Conservation (phyloP, 2,113 vertebrate species). For the Petaurus breviceps region DNA sequence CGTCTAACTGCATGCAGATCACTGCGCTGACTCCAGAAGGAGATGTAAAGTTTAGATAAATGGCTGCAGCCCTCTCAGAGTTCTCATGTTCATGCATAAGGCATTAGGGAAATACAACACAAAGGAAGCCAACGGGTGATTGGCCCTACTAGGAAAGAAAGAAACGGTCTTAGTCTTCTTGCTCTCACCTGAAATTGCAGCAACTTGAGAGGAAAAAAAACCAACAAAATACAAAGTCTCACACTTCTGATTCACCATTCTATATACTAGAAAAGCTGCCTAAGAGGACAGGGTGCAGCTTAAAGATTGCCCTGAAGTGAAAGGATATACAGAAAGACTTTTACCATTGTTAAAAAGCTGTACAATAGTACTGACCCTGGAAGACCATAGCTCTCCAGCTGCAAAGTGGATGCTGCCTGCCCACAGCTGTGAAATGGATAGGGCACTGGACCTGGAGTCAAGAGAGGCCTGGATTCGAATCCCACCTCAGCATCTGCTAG, state of each 20-base stretch:
- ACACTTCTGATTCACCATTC: neutral
- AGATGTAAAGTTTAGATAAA: neutral
- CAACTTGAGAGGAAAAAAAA: neutral
- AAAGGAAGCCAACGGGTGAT: neutral
- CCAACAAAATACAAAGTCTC: too few species aligned
- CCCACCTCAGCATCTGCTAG: neutral
- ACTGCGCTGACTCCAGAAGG: neutral
- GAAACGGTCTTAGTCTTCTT: neutral
- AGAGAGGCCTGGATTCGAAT: neutral
- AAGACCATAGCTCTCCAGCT: neutral
- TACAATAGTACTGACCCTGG: neutral
- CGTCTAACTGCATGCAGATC: neutral
- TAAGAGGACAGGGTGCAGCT: neutral
- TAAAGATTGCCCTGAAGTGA: neutral
- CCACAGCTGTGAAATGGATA: neutral
- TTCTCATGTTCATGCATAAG: neutral
- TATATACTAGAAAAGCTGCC: neutral
- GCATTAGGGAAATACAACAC: neutral
- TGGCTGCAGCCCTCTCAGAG: neutral
- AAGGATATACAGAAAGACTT: neutral
- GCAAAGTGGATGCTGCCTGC: neutral
- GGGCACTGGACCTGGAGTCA: neutral
- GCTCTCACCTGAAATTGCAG: neutral
- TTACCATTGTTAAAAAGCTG: neutral
- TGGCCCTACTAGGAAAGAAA: neutral